Base-by-base conservation (phyloP, 2,888 invertebrate species). In the Masnerella sp. region DNA sequence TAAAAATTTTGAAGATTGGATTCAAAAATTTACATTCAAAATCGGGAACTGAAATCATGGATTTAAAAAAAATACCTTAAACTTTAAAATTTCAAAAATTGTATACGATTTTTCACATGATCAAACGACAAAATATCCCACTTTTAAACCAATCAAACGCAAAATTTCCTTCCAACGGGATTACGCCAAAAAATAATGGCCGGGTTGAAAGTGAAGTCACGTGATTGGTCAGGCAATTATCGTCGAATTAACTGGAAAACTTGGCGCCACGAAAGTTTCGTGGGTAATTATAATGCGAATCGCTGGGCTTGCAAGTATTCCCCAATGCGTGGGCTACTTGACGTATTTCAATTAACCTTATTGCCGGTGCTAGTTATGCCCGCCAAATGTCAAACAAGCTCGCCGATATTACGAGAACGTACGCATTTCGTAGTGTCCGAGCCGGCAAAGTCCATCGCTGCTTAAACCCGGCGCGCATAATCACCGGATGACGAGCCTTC, bases 341-440 rank as follows among this genome's bases (percentile, higher is more conserved):
- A 83, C 81, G 82, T 83, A 83, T 82, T 84, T 82, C 84, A 83
- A 84, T 85, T 83, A 83, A 84, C 83, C 83, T 83, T 81, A 84
- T 84, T 82, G 82, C 80, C 75, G 77, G 74, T 71, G 75, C 76
- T 79, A 78, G 81, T 81, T 81, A 79, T 78, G 79, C 77, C 79
- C 74, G 80, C 77, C 79, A 81, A 82, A 82, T 82, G 81, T 82
- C 81, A 83, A 80, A 77, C 76, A 73, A 77, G 77, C 75, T 58
- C 64, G 74, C 72, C 73, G 51, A 67, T 76, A 77, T 78, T 78
- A 76, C 75, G 72, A 68, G 77, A 71, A 74, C 76, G 71, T 69
- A 76, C 62, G 69, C 71, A 52, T 54, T 47, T 52, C 62, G 64
- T 62, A 58, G 58, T 51, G 61, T 51, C 62, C 62, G 54, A 51